Evolutionary conservation across 1,140 invertebrate genomes (phyloP).

Genomic region (Drosophila ironensis): DNA sequence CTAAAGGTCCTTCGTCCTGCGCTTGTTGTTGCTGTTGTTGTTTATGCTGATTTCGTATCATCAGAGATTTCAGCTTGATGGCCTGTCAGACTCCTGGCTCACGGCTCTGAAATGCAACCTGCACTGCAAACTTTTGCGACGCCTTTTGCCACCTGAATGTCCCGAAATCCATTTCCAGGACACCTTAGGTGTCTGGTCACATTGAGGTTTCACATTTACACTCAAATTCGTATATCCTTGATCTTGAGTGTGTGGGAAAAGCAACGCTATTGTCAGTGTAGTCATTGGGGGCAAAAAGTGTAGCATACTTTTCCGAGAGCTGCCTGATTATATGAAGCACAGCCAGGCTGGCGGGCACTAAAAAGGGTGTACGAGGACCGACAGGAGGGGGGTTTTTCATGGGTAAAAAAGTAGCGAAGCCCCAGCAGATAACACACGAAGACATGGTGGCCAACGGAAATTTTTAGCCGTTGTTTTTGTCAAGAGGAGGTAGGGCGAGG

Average conservation of each 20-base stretch:
- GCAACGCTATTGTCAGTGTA: constrained; percentile 15
- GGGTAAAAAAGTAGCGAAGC: no score
- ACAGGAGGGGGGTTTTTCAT: neutral
- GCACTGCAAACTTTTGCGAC: neutral
- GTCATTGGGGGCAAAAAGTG: constrained; percentile 48
- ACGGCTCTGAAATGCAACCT: constrained; percentile 28
- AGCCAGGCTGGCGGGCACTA: constrained; percentile 9
- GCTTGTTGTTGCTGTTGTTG: constrained; percentile 51
- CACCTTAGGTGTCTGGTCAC: no score
- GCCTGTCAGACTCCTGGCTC: constrained; percentile 24
- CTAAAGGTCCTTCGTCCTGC: neutral
- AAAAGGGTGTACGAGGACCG: neutral
- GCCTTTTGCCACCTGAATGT: no score
- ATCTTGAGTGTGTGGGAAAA: no score
- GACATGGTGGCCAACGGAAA: neutral
- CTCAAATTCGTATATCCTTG: no score
- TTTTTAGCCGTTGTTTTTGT: no score
- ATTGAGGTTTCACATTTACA: no score
- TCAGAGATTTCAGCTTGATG: constrained; percentile 75
- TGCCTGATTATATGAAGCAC: constrained; percentile 65
- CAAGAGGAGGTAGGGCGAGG: no score
- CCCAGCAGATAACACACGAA: constrained; percentile 1
- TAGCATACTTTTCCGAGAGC: constrained; percentile 77
- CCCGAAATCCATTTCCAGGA: no score
- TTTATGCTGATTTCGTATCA: constrained; percentile 78